Percentiles rank a stretch among this genome's conserved stretches.
phyloP scores from a whole-genome alignment of 2,888 invertebrate species.

The Drosophila tanythrix region DNA sequence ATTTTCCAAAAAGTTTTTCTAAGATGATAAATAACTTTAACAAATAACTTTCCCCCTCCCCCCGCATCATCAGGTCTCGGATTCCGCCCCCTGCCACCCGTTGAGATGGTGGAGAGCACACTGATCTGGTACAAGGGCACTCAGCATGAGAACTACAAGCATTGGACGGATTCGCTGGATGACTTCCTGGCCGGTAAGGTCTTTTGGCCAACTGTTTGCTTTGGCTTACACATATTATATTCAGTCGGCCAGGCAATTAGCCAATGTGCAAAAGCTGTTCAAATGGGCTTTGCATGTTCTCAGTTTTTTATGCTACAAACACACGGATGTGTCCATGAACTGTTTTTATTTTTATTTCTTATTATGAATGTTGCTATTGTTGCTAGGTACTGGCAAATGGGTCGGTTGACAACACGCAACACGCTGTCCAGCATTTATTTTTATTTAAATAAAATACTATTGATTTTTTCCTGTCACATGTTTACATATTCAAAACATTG shows the following conservation, averaged over 20 bases:
- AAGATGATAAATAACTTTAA: not conserved
- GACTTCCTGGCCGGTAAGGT: slow-evolving; percentile 91
- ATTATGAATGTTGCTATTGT: slow-evolving; percentile 19
- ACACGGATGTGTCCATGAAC: slow-evolving; percentile 18
- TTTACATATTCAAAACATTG: slow-evolving; percentile 7
- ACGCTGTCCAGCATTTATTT: slow-evolving; percentile 32
- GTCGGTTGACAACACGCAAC: slow-evolving; percentile 45
- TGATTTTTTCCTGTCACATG: slow-evolving; percentile 28
- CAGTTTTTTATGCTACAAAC: slow-evolving; percentile 9
- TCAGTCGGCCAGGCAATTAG: not conserved
- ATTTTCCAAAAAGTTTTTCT: not conserved
- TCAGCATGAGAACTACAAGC: slow-evolving; percentile 90
- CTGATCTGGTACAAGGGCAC: slow-evolving; percentile 97
- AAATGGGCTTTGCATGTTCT: slow-evolving; percentile 20
- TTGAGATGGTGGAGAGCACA: slow-evolving; percentile 95
- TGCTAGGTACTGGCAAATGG: slow-evolving; percentile 27
- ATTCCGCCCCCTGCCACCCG: slow-evolving; percentile 95
- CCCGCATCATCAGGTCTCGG: slow-evolving; percentile 88
- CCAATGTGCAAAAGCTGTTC: not conserved
- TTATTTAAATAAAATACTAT: slow-evolving; percentile 48
- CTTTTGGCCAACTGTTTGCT: no score
- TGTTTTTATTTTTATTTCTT: slow-evolving; percentile 5
- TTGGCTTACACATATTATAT: not conserved
- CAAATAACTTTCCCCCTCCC: not conserved
- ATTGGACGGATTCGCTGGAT: slow-evolving; percentile 91